Evolutionary conservation across 2,888 invertebrate species (phyloP).

Genomic region (Trichogramma dendrolimi): DNA sequence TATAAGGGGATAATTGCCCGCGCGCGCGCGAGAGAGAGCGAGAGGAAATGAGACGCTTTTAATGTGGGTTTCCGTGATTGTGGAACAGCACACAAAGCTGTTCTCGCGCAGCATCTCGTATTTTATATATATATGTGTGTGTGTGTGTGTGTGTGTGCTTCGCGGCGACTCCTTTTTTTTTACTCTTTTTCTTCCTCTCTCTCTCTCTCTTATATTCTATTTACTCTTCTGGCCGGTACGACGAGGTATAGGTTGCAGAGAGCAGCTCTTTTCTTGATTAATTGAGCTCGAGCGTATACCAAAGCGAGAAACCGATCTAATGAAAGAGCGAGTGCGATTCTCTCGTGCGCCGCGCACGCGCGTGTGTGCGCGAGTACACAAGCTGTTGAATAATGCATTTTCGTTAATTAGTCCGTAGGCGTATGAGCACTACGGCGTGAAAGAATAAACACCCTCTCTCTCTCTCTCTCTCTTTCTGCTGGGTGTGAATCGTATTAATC

Average conservation of each 20-base stretch:
- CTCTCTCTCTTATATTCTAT: no score
- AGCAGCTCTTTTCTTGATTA: slow-evolving; percentile 4
- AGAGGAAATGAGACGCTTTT: background rate
- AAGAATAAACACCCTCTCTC: no score
- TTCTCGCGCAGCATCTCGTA: no score
- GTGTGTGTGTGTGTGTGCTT: background rate
- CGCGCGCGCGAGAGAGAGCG: background rate
- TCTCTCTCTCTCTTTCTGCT: no score
- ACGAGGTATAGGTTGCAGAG: no score
- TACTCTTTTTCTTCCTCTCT: no score
- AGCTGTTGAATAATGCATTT: slow-evolving; percentile 7
- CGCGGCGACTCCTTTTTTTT: no score
- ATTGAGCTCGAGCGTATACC: slow-evolving; percentile 4
- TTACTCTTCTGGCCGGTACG: no score
- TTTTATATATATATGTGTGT: no score
- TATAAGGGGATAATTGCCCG: no score
- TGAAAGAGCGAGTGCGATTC: background rate
- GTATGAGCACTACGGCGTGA: no score
- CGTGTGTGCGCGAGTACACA: background rate
- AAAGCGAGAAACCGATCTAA: background rate
- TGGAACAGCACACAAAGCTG: slow-evolving; percentile 1
- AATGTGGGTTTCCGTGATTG: slow-evolving; percentile 18
- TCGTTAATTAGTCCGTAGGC: background rate
- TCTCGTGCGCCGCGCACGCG: background rate
- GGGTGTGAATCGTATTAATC: no score